Base-by-base conservation (phyloP, 2,888 invertebrate genomes). In the Tyria jacobaeae region DNA sequence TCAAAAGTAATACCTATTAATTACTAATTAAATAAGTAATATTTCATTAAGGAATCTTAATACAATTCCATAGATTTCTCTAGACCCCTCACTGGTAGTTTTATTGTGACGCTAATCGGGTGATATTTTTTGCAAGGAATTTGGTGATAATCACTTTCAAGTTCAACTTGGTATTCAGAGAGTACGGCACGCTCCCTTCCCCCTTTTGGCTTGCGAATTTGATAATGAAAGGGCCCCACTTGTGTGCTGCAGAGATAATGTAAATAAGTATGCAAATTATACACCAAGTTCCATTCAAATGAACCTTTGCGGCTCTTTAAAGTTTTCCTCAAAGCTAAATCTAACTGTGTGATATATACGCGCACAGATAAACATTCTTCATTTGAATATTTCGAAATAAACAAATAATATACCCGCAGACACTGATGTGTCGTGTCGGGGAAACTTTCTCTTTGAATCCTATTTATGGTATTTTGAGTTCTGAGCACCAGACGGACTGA, bases 191-290 rank as follows among this genome's bases (percentile, higher is more conserved):
- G 56, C 55, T 68, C 64, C 80, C 77, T 70, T 84, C 80, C 89
- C 88, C 91, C 87, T n/a, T n/a, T n/a, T 85, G 84, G 86, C 85
- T 89, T 88, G 87, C 85, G 90, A 93, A 89, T 93, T 93, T 89
- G 92, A 92, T 92, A 93, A 94, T 92, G 91, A 92, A 92, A 90
- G 91, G 91, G 86, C 85, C 88, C 89, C 89, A 90, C 90, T 92
- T 91, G 93, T 92, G 93, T 91, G 89, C 86, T 90, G 91, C 92
- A 90, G 86, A 93, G 93, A 93, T 94, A 93, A 93, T 94, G 92
- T 91, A 93, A 94, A 94, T 93, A 94, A 89, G 90, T 91, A 94
- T 92, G 93, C 92, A 92, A 94, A 93, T 94, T 89, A 88, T 87
- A 89, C 87, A 86, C 89, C 85, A 88, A 92, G 88, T 91, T 90